Base-by-base conservation (phyloP, 2,888 invertebrate species). In the Brachyopa scutellaris region DNA sequence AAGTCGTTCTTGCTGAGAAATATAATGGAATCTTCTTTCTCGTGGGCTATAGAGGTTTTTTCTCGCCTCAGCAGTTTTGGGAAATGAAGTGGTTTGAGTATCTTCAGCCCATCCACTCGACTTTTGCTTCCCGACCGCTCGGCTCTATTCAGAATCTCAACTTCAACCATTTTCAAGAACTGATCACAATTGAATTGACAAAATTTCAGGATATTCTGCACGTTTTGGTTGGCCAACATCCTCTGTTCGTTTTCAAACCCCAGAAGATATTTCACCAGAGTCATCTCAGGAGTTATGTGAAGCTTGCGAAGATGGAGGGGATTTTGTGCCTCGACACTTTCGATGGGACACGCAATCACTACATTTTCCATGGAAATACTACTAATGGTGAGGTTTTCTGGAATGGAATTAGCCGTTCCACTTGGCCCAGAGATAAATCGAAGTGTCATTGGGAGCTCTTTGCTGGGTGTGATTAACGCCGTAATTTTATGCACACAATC, bases 11-110 rank as follows among this genome's bases (percentile, higher is more conserved):
- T 93, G 87, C 93, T 93, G 84, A 93, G 90, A 88, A 93, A 93
- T 90, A 93, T 93, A n/a, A 93, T 93, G 0, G 93, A 93, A 49
- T 93, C 93, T 87, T 93, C 93, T 42, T 93, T 93, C 86, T 93
- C 93, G 77, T 93, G 90, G 0, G 90, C 90, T 70, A 90, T 89
- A 23, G 87, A 87, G 33, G 89, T 90, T 66, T 91, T 91, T 80
- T 90, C 90, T 17, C 90, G 89, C 6, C 90, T 85, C 82, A 90
- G 73, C 31, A 90, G 73, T 78, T 89, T 90, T 8, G 90, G 89
- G 19, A 90, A 86, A 79, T 90, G 88, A 38, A 90, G 47, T 0
- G 90, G 90, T 86, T 93, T 92, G 84, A 93, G 90, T 77, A 91
- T 92, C 69, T 92, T 92, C 64, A 93, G 90, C 36, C 92, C 93